Evolutionary conservation across 2,888 invertebrate species (phyloP).

Genomic region (Mystacides longicornis): DNA sequence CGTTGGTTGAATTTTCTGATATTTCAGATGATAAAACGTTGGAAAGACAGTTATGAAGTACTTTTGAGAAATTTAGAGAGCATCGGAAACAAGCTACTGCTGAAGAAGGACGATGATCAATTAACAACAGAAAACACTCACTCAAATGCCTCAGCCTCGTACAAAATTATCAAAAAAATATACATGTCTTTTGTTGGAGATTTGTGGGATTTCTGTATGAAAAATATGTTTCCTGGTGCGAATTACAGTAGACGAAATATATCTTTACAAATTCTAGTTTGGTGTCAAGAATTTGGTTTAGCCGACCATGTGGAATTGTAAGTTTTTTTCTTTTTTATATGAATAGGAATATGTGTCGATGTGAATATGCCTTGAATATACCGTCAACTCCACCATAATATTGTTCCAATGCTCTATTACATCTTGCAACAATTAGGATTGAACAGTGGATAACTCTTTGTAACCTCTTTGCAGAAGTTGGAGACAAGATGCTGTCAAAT

Average conservation of each 20-base stretch:
- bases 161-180: slow-evolving; percentile 28
- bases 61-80: slow-evolving; percentile 15
- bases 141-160: too few species aligned
- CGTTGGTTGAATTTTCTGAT: slow-evolving; percentile 3
- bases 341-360: too few species aligned
- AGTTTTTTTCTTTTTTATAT: neutral
- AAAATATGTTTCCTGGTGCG: slow-evolving; percentile 53
- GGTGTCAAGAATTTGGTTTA: slow-evolving; percentile 30
- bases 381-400: too few species aligned
- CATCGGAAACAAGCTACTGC: too few species aligned
- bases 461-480: slow-evolving; percentile 33
- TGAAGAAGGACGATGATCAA: too few species aligned
- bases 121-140: too few species aligned
- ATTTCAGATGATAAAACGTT: slow-evolving; percentile 19
- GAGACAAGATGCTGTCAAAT: slow-evolving; percentile 37
- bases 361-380: too few species aligned
- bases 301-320: neutral
- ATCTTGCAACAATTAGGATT: neutral
- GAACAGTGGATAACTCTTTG: neutral
- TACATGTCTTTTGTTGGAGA: slow-evolving; percentile 44
- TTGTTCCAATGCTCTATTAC: too few species aligned
- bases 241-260: slow-evolving; percentile 55
- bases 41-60: slow-evolving; percentile 20
- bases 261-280: slow-evolving; percentile 49
- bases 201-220: slow-evolving; percentile 45